Conservation (phyloP, 2,797 vertebrate genomes). For the Alcedo atthis region DNA sequence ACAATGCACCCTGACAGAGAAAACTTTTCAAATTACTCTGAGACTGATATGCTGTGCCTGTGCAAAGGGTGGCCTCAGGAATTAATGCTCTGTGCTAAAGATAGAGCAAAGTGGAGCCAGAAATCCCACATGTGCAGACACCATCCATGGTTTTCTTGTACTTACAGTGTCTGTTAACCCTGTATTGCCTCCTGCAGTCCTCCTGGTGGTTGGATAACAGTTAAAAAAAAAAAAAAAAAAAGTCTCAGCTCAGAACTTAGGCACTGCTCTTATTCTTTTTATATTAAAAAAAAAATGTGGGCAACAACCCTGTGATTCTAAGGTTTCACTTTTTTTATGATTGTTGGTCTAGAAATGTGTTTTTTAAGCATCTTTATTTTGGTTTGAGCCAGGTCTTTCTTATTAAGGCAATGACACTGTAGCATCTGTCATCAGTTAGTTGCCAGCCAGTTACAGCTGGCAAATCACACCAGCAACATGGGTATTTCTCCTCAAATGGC, state of each 20-base stretch:
- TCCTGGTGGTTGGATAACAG: background rate
- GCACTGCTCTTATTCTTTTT: background rate
- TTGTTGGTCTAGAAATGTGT: background rate
- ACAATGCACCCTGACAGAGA: background rate
- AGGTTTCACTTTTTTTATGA: no score
- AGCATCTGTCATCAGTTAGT: background rate
- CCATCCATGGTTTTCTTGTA: background rate
- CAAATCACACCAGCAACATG: background rate
- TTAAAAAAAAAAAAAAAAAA: background rate
- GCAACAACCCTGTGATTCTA: no score
- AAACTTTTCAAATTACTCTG: background rate
- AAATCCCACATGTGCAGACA: background rate
- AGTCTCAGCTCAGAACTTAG: background rate
- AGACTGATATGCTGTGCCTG: background rate
- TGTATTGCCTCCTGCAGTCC: background rate
- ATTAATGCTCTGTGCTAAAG: background rate
- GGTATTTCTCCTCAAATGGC: background rate
- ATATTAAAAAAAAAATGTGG: no score
- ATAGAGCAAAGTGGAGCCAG: background rate
- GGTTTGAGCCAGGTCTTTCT: conserved; percentile 7
- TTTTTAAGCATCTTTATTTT: background rate
- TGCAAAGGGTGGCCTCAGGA: background rate
- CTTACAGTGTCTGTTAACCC: background rate
- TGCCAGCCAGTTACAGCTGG: conserved; percentile 4
- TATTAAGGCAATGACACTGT: background rate